Conservation (phyloP, 2,797 vertebrate species). For the Chrosomus eos region DNA sequence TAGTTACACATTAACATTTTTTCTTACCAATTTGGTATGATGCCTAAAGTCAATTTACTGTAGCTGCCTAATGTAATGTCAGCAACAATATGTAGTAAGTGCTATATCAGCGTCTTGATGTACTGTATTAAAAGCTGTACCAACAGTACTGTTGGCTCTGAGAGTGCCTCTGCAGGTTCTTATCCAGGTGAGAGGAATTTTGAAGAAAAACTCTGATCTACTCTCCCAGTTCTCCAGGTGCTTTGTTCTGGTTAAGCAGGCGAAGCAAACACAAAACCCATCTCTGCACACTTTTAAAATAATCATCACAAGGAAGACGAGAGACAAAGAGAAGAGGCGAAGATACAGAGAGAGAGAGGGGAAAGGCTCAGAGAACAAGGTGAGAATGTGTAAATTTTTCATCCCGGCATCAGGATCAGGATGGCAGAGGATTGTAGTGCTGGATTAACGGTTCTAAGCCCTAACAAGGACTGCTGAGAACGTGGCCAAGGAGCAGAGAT, state of each 20-base stretch:
- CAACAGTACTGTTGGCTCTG: conserved; percentile 38
- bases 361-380: conserved; percentile 69
- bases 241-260: conserved; percentile 68
- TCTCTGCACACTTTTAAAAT: conserved; percentile 74
- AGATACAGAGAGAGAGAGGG: conserved; percentile 48
- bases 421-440: conserved; percentile 72
- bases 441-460: conserved; percentile 75
- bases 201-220: conserved; percentile 63
- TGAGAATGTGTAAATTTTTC: conserved; percentile 77
- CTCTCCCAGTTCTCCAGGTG: conserved; percentile 63
- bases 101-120: background rate
- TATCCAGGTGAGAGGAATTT: conserved; percentile 53
- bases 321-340: conserved; percentile 55
- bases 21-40: background rate
- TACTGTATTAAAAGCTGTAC: conserved; percentile 20
- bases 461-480: conserved; percentile 66
- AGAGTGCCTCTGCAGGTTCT: conserved; percentile 55
- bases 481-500: conserved; percentile 49
- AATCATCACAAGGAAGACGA: conserved; percentile 72
- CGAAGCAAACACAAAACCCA: conserved; percentile 68
- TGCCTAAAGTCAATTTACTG: background rate
- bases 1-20: background rate
- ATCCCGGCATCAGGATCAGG: conserved; percentile 72
- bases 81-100: conserved; percentile 5
- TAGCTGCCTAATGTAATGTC: background rate